Base-by-base conservation (phyloP, 2,888 invertebrate genomes). In the Piscicola geometra region DNA sequence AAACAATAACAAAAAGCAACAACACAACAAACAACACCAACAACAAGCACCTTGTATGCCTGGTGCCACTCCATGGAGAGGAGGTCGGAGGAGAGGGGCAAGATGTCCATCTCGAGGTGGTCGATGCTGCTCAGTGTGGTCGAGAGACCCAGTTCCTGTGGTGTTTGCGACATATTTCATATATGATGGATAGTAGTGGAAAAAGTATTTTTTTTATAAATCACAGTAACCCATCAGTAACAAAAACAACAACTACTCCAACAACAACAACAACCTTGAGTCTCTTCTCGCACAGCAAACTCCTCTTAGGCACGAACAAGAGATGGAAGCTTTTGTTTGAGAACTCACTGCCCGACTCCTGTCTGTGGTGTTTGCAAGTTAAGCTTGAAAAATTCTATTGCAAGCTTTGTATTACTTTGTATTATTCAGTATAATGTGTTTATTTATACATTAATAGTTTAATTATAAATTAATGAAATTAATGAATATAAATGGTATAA, bases 21-120 rank as follows among this genome's bases (percentile, higher is more conserved):
- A n/a, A n/a, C n/a, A n/a, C n/a, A n/a, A n/a, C n/a, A n/a, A n/a
- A n/a, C n/a, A n/a, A n/a, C n/a, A n/a, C 9, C 50, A 47, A 47
- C 41, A 69, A 21, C 64, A 77, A 80, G 77, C 76, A 85, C 84
- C 80, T 81, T 82, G 76, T 82, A 85, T 30, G 92, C 90, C 82
- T 90, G 89, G 41, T 90, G 90, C 79, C 93, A 88, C 86, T 97
- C 96, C 90, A 97, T 91, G 0, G 96, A 94, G 81, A 97, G 89
- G 15, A 97, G 88, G 87, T 97, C 97, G 82, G 90, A 91, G 82
- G 97, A 96, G 81, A 96, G 90, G 0, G 95, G 94, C 83, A 93
- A 92, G 66, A 96, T 89, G 81, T 93, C 91, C 85, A 94, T 92
- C 77, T 90, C 89, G 81, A 94, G 91, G 86, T 95, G 94, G 81